Evolutionary conservation across 2,113 vertebrate genomes (phyloP), one percentile per base, ranked within the genome.

Genomic region (Pholis gunnellus): DNA sequence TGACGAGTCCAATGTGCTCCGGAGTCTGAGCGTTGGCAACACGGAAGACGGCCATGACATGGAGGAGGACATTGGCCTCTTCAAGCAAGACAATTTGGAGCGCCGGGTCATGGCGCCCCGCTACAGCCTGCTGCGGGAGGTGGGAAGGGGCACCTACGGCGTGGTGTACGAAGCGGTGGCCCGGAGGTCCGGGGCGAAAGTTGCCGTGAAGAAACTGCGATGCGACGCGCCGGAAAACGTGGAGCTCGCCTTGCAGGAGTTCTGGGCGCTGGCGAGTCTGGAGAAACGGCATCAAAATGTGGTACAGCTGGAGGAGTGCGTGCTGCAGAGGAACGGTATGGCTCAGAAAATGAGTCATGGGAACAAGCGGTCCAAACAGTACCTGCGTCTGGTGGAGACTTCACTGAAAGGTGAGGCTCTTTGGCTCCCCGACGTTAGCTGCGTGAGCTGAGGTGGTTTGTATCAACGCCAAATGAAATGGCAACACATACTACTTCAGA

Each of bases 151-250:
- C 27, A 96, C 96, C n/a, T 99, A 98, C 94, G 97, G 97, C 42
- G 97, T 99, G 91, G 97, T 98, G 70, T 98, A 98, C 80, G 97
- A 99, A 59, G 97, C 97, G 1, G 87, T 96, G 83, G 95, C 96
- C 85, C 83, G 96, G 89, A 89, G 94, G 92, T 92, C 94, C 17
- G 97, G 97, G 0, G 95, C 96, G 18, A 95, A 93, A 20, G 94
- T 97, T 56, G 97, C 97, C 3, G 96, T 99, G 75, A 99, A 99
- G 89, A 97, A 97, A 86, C 95, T 99, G 88, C 96, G 97, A 17
- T 98, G 97, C 90, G 97, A 98, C 87, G 97, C 97, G 1, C 97
- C 97, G 9, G 97, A 99, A 89, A 97, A 97, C 90, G 97, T 98
- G 85, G 97, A 98, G 94, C 93, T 98, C 87, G 97, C 97, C 1